Evolutionary conservation across 2,797 vertebrate genomes (phyloP), one percentile per base, ranked within the genome.

Genomic region (Falco concolor): DNA sequence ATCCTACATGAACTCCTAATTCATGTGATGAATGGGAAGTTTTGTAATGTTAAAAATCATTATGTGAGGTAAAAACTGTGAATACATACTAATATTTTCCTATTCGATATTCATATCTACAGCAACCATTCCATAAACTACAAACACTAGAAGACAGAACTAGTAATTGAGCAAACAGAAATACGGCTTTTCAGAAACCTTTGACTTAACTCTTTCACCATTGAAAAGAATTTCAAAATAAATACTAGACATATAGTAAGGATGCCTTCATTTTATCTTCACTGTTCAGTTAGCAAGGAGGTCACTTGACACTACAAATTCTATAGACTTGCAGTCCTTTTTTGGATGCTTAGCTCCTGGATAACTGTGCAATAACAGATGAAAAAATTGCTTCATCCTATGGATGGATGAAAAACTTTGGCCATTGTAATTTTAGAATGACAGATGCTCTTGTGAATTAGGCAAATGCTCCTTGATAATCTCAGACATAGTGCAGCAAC

Each of bases 31-130:
- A 96, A 96, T 94, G 40, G 45, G 38, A 85, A 59, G 21, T 73
- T 86, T 76, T 79, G 72, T 76, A 79, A 21, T 86, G 59, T 73
- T 93, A 91, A 93, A 96, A 95, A 93, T 81, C 50, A 88, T 92
- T 89, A 74, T 78, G 56, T 91, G 90, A 95, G n/a, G 75, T 84
- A 96, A 79, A 86, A 96, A 90, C 40, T 93, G 42, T 80, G 90
- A 91, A 93, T 83, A 76, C n/a, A 87, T 73, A 65, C n/a, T 78
- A 80, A 92, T 89, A 78, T 65, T 69, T 69, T 90, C 63, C 34
- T 72, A 49, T 59, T 90, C 2, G 3, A 76, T 93, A 88, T 83
- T 84, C 54, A 81, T 81, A 69, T 77, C 69, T 88, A 53, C 47
- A 86, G 42, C 42, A 91, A 67, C 6, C n/a, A 49, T 70, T 92